Percentiles rank a stretch among this genome's conserved stretches.
phyloP scores from a whole-genome alignment of 2,113 vertebrate genomes.

The Uria aalge region DNA sequence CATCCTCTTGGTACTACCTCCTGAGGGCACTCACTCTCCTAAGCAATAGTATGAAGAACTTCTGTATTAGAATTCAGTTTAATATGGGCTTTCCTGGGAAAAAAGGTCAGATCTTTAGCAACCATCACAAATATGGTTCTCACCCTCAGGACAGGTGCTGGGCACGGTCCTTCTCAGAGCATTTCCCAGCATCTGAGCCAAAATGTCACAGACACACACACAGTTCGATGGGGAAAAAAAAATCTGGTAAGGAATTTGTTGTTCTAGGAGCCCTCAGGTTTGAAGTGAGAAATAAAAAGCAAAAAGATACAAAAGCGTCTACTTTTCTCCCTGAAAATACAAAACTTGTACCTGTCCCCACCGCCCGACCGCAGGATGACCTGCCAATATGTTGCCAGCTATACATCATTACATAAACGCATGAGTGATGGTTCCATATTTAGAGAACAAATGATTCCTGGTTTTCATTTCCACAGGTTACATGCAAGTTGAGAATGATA shows the following conservation, averaged over 20 bases:
- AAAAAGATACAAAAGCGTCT: neutral
- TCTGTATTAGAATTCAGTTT: neutral
- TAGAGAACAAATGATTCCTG: constrained; percentile 2
- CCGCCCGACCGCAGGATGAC: neutral
- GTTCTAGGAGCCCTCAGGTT: neutral
- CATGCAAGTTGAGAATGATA: neutral
- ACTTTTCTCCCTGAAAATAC: neutral
- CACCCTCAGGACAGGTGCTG: accelerated
- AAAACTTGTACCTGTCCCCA: neutral
- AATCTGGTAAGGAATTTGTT: neutral
- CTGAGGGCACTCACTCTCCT: neutral
- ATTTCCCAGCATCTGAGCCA: neutral
- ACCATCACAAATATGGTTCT: neutral
- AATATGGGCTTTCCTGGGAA: neutral
- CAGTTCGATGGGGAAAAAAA: neutral
- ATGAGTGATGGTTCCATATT: neutral
- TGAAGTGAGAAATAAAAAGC: neutral
- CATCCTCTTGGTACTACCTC: neutral
- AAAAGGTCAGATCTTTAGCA: neutral
- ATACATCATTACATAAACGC: neutral
- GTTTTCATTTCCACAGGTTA: constrained; percentile 36
- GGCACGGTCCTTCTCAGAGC: neutral
- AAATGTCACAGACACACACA: neutral
- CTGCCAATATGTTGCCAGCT: neutral
- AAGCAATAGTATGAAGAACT: neutral